These are phyloP conservation scores for Agrotis segetum DNA, from an alignment of 2,888 invertebrate species.

Conservation along the genomic window DNA sequence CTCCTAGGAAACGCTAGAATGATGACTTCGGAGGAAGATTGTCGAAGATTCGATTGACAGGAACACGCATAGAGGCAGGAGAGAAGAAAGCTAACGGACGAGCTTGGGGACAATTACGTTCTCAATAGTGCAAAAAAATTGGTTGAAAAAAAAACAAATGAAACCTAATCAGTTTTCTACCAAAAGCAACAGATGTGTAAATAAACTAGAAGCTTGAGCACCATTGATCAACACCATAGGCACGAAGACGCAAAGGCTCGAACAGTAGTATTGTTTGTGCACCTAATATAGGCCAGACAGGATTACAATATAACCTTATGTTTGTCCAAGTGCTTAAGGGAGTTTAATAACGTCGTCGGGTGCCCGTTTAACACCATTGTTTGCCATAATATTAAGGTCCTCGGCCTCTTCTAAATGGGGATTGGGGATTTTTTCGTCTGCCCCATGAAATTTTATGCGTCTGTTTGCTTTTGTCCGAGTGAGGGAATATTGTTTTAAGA, in stretches of 20 bases:
- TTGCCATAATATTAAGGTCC: slow-evolving; percentile 60
- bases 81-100: too few species aligned
- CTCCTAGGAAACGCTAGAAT: too few species aligned
- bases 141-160: too few species aligned
- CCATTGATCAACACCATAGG: slow-evolving; percentile 39
- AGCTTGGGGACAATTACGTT: too few species aligned
- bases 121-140: too few species aligned
- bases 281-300: slow-evolving; percentile 41
- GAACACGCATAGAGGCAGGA: too few species aligned
- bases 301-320: slow-evolving; percentile 52
- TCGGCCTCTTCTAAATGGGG: slow-evolving; percentile 50
- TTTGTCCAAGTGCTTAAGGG: slow-evolving; percentile 53
- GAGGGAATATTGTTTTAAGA: slow-evolving; percentile 43
- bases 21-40: too few species aligned
- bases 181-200: too few species aligned
- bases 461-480: slow-evolving; percentile 54
- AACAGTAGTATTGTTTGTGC: slow-evolving; percentile 51
- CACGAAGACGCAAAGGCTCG: slow-evolving; percentile 6
- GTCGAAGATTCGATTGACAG: too few species aligned
- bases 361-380: slow-evolving; percentile 61
- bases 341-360: slow-evolving; percentile 59
- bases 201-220: slow-evolving; percentile 41
- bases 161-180: too few species aligned
- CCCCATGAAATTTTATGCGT: slow-evolving; percentile 59
- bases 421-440: slow-evolving; percentile 54